Conservation (phyloP, 53 echinoderm and acorn worm genomes). For the Apostichopus leukothele region DNA sequence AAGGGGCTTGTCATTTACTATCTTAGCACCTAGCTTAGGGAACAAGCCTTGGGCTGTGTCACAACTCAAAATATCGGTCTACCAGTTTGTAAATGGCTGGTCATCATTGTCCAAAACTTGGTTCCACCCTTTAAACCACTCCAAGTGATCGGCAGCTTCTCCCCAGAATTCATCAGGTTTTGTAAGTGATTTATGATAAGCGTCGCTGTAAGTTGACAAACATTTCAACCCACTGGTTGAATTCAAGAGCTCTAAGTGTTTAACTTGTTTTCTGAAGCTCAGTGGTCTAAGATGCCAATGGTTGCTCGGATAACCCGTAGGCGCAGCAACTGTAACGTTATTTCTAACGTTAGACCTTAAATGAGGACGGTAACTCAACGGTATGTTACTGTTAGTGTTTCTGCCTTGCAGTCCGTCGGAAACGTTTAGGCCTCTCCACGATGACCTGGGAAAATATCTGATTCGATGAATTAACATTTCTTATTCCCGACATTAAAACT, state of each 20-base stretch:
- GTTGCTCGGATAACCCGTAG: no score
- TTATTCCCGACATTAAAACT: no score
- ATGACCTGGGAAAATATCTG: not conserved
- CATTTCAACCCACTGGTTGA: not conserved
- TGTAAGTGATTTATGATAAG: conserved; percentile 57
- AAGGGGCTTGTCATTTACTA: not conserved
- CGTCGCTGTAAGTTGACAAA: conserved; percentile 57
- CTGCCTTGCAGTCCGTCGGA: not conserved
- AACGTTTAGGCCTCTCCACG: not conserved
- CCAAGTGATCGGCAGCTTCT: conserved; percentile 75
- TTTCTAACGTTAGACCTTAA: not conserved
- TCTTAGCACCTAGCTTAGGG: no score
- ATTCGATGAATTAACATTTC: not conserved
- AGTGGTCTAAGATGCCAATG: not conserved
- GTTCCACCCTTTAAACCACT: conserved; percentile 92
- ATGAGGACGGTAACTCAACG: no score
- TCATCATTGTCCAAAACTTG: conserved; percentile 66
- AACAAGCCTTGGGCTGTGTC: no score
- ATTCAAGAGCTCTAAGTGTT: not conserved
- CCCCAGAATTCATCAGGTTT: conserved; percentile 85
- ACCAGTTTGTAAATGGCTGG: conserved; percentile 81
- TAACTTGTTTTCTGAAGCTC: not conserved
- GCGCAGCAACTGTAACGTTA: not conserved
- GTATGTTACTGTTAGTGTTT: not conserved
- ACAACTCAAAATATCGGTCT: not conserved